These are phyloP conservation scores for Pelecanoides urinatrix DNA, from an alignment of 2,113 vertebrate species.

Conservation along the genomic window DNA sequence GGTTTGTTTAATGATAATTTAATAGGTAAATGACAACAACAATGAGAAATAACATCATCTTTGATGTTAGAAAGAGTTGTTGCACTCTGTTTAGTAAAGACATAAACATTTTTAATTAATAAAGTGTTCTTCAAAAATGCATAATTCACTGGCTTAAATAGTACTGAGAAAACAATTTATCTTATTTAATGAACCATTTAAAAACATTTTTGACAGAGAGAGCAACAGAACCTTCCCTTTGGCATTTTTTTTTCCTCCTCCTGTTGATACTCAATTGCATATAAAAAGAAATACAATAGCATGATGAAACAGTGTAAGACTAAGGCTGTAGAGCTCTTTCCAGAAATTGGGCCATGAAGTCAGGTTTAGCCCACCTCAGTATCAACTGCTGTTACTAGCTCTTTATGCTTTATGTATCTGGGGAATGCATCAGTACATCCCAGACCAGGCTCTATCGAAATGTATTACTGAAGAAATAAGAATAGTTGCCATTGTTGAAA, in stretches of 20 bases:
- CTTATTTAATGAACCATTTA: constrained; percentile 63
- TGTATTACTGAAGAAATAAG: background rate
- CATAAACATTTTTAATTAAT: constrained; percentile 74
- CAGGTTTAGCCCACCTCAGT: background rate
- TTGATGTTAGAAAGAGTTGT: constrained; percentile 3
- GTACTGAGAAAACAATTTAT: constrained; percentile 66
- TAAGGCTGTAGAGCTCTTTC: background rate
- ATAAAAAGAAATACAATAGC: background rate
- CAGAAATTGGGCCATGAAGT: background rate
- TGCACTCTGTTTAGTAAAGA: constrained; percentile 36
- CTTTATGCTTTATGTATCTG: background rate
- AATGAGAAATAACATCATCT: constrained; percentile 11
- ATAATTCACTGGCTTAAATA: constrained; percentile 67
- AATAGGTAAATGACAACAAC: background rate
- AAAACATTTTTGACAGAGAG: constrained; percentile 56
- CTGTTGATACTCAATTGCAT: background rate
- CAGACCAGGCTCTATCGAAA: background rate
- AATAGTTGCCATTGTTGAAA: constrained; percentile 10
- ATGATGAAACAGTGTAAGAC: background rate
- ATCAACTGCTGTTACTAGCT: background rate
- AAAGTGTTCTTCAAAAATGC: constrained; percentile 63
- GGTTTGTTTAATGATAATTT: constrained; percentile 28
- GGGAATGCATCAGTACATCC: background rate
- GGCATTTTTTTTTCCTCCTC: background rate
- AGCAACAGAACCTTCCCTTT: constrained; percentile 20